These are phyloP conservation scores for Cyclopterus lumpus DNA, from an alignment of 2,797 vertebrate species.

Conservation along the genomic window DNA sequence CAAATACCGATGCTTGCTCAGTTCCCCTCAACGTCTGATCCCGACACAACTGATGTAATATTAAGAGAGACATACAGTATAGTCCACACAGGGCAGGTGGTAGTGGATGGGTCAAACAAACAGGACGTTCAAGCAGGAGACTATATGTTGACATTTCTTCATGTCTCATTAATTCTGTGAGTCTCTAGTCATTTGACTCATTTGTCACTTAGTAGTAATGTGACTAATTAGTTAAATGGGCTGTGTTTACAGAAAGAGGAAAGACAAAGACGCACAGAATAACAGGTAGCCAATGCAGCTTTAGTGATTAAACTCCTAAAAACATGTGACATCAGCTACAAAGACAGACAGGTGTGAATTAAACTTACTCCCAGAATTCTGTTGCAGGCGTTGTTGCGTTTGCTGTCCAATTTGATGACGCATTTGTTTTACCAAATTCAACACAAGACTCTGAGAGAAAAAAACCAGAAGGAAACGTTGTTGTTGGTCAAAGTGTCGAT, in stretches of 20 bases:
- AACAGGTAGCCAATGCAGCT: background rate
- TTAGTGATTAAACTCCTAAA: background rate
- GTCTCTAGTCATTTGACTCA: background rate
- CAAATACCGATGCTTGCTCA: too few relatives aligned
- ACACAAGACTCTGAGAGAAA: conserved; percentile 79
- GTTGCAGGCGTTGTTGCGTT: conserved; percentile 91
- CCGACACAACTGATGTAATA: background rate
- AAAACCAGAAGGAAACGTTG: conserved; percentile 3
- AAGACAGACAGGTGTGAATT: conserved; percentile 17
- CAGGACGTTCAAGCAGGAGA: background rate
- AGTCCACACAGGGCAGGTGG: background rate
- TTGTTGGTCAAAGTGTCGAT: conserved; percentile 9
- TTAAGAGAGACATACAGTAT: background rate
- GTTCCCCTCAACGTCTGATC: background rate
- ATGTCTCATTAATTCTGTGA: background rate
- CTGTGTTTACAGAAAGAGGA: conserved; percentile 3
- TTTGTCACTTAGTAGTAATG: background rate
- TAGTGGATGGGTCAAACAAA: background rate
- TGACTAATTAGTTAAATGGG: background rate
- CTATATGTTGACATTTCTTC: background rate
- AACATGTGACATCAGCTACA: background rate
- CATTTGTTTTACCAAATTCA: conserved; percentile 87
- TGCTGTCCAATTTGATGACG: conserved; percentile 81
- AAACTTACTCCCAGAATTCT: conserved; percentile 95
- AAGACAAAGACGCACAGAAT: background rate